Percentiles rank a stretch among this genome's conserved stretches.
Conservation (phyloP, 1,140 invertebrate genomes). For the Macrotrachela quadricornifera region DNA sequence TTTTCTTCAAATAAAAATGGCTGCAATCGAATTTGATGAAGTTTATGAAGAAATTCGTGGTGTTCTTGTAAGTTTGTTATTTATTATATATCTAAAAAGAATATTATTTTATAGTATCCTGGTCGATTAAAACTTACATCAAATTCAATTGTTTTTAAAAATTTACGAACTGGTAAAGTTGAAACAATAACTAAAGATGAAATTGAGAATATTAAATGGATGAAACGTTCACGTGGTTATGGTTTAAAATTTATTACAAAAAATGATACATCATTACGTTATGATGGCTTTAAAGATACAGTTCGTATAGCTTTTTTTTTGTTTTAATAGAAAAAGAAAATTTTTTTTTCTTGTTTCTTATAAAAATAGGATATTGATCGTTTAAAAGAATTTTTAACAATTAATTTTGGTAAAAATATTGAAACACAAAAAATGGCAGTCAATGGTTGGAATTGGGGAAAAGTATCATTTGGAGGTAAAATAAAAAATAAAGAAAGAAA, state of each 20-base stretch:
- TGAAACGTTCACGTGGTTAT: slow-evolving; percentile 66
- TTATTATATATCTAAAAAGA: background rate
- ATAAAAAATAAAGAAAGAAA: no score
- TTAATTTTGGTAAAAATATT: slow-evolving; percentile 43
- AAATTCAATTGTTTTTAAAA: slow-evolving; percentile 3
- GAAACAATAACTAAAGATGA: slow-evolving; percentile 2
- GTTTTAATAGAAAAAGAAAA: no score
- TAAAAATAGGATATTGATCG: slow-evolving; percentile 37
- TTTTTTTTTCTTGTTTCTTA: no score
- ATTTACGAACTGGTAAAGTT: slow-evolving; percentile 1
- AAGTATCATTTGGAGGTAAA: slow-evolving; percentile 62
- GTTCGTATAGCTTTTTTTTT: no score
- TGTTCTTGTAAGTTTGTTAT: background rate
- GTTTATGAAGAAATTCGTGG: slow-evolving; percentile 5
- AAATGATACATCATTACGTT: slow-evolving; percentile 68
- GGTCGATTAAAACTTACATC: slow-evolving; percentile 1
- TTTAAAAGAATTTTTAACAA: slow-evolving; percentile 34
- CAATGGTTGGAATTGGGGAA: slow-evolving; percentile 98
- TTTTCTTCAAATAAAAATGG: no score
- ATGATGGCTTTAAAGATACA: slow-evolving; percentile 75
- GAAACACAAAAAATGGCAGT: slow-evolving; percentile 60
- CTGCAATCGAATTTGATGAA: slow-evolving; percentile 2
- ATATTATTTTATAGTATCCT: background rate
- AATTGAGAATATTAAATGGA: slow-evolving; percentile 36
- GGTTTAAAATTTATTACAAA: slow-evolving; percentile 72